Base-by-base conservation (phyloP, 92 coral and sea anemone species). In the Micromussa lordhowensis region DNA sequence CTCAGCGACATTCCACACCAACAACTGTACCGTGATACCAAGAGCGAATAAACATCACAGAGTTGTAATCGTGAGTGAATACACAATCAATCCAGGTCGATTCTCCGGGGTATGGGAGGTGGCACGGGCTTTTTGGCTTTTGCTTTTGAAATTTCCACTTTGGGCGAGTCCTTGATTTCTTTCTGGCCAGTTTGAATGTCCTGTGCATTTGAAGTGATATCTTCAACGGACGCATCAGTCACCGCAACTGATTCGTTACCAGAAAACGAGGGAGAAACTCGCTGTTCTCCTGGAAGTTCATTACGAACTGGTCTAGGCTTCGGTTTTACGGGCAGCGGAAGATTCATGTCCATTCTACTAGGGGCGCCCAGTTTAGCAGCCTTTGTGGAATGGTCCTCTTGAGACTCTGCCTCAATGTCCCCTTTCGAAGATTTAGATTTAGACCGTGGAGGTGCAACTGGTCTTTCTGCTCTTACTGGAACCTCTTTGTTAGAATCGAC, bases 61-160 rank as follows among this genome's bases (percentile, higher is more conserved):
- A 11, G 53, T 29, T 15, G 44, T 34, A 31, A 31, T 34, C 24
- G 24, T 7, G 24, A 28, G 3, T 48, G 55, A 75, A 74, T 24
- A 63, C 9, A 28, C 49, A 74, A 75, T 75, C 14, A 75, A 75
- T 93, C 95, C 40, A 93, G 77, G 68, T 93, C 96, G 7, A 88
- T 92, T 75, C 96, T 88, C 40, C 83, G 93, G 11, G 96, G 96
- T 21, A 93, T 77, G 29, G 96, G 92, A 1, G 96, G 95, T 21
- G 95, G 95, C 21, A 87, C 85, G 3, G 90, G 40, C 68, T 84
- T 86, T 53, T 84, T 87, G 66, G 82, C 2, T 17, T 35, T 72
- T 40, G 31, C 82, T n/a, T 31, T 70, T 31, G 40, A 32, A 57
- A 70, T 40, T n/a, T 75, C 79, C 28, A 26, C 88, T 53, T 55